These are phyloP conservation scores for Manduca sexta DNA, from an alignment of 1,140 invertebrate genomes.

Conservation along the genomic window DNA sequence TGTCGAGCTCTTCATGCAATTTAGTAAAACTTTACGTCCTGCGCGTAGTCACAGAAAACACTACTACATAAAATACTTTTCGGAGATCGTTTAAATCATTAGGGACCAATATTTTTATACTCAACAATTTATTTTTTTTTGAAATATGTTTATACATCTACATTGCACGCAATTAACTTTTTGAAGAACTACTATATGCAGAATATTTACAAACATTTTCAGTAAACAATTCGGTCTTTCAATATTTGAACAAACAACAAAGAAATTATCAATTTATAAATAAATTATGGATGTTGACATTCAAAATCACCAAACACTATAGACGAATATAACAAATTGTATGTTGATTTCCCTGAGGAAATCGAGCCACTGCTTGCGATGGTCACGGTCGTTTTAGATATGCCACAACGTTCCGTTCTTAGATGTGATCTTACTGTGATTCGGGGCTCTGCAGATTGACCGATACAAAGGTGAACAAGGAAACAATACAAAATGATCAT, in stretches of 20 bases:
- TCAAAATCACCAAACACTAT: slow-evolving; percentile 5
- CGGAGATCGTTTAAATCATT: too few species aligned
- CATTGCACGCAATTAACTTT: too few species aligned
- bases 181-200: too few species aligned
- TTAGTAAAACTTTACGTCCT: too few species aligned
- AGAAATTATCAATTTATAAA: too few species aligned
- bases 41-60: too few species aligned
- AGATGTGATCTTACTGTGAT: slow-evolving; percentile 28
- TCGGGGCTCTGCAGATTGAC: slow-evolving; percentile 21
- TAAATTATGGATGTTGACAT: background rate
- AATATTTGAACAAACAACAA: too few species aligned
- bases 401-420: slow-evolving; percentile 25
- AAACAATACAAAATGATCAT: slow-evolving; percentile 29
- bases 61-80: too few species aligned
- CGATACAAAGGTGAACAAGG: slow-evolving; percentile 29
- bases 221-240: too few species aligned
- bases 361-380: slow-evolving; percentile 18
- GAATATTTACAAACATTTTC: too few species aligned
- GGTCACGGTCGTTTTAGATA: slow-evolving; percentile 35
- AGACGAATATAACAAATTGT: slow-evolving; percentile 35
- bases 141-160: background rate
- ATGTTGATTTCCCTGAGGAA: slow-evolving; percentile 45
- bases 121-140: background rate
- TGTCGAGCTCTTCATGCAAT: background rate
- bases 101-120: too few species aligned